These are phyloP conservation scores for Nothura maculosa DNA, from an alignment of 2,797 vertebrate species.

Conservation along the genomic window DNA sequence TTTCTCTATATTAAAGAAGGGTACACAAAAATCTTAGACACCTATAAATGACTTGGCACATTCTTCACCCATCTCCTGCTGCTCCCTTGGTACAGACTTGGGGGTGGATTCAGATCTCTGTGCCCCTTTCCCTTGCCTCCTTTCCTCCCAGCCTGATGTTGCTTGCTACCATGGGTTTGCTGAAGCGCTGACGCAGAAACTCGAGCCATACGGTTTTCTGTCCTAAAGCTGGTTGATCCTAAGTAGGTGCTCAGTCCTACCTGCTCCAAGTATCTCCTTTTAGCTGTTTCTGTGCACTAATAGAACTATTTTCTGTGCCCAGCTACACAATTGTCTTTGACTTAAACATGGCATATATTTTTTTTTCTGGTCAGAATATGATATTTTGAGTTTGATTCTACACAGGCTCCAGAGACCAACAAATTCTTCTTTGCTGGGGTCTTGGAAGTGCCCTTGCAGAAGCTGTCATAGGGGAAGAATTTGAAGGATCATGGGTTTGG, in stretches of 20 bases:
- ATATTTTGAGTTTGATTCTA: background rate
- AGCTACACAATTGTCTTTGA: background rate
- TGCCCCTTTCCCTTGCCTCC: background rate
- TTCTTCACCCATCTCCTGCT: background rate
- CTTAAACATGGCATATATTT: background rate
- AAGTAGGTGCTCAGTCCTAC: background rate
- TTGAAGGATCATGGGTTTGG: background rate
- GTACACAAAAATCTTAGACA: background rate
- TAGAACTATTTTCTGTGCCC: background rate
- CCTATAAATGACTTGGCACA: background rate
- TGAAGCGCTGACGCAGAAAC: background rate
- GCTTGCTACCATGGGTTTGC: background rate
- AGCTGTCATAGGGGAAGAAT: background rate
- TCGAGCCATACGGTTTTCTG: background rate
- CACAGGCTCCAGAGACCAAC: rapidly evolving
- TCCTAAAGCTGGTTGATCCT: background rate
- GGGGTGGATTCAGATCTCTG: background rate
- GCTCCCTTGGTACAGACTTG: background rate
- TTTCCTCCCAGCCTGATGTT: background rate
- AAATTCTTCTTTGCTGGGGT: background rate
- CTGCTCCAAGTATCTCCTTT: background rate
- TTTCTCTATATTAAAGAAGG: background rate
- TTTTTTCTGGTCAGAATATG: background rate
- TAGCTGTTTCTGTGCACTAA: background rate
- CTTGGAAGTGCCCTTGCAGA: background rate